Evolutionary conservation across 2,113 vertebrate genomes (phyloP), one percentile per base, ranked within the genome.

Genomic region (Anguilla japonica): DNA sequence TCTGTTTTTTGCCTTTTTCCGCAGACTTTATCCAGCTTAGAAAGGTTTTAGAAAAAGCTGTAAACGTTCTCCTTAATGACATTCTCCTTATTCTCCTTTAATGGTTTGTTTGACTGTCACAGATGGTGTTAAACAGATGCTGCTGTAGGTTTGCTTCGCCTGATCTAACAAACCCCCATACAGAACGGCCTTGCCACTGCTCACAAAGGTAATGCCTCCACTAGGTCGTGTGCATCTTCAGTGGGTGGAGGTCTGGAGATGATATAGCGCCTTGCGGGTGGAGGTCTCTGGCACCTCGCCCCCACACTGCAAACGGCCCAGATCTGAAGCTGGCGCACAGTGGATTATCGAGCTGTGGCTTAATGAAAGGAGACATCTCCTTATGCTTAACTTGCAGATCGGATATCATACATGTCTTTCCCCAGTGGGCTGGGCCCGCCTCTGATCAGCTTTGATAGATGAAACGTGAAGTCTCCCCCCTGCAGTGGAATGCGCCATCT

Each of bases 1-100:
- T 34, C 34, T 89, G 87, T 90, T 90, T 88, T 90, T 87, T 89
- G 83, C 80, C 85, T 88, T 84, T 85, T 56, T 79, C 53, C 82
- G 86, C 86, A 84, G 79, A 86, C 84, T 83, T 83, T 82, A 88
- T 87, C 79, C 79, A 88, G 34, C 87, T 90, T 89, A 89, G 89
- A 87, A 89, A 84, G 86, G 6, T 56, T 56, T 11, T 78, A n/a
- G 13, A 41, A 9, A 41, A 80, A 41, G 11, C 13, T 41, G 40
- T 80, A 16, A 16, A 80, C 79, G 39, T 80, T 80, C 34, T 80
- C 79, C 4, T 80, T 34, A 41, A 80, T 39, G 34, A 9, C 79
- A 41, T 41, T 41, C 34, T 34, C 34, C 34, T 34, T 34, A 34
- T 34, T 34, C 34, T 34, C 34, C 40, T 20, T 18, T 2, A 80